A percentile compares a stretch with the other conserved stretches of the same genome.
Conservation (phyloP, 1,140 invertebrate genomes). For the Monochamus saltuarius region DNA sequence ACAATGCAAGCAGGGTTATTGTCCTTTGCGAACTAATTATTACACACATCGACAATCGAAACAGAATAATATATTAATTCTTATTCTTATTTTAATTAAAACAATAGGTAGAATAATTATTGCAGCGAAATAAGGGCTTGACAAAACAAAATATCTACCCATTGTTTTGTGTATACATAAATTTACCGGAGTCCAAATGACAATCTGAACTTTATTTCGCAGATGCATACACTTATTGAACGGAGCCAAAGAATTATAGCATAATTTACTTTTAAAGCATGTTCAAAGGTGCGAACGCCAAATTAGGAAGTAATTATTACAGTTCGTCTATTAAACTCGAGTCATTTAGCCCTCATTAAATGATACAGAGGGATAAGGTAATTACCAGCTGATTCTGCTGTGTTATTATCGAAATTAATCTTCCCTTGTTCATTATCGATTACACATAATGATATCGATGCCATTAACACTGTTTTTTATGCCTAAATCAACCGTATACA, state of each 20-base stretch:
- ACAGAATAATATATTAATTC: slow-evolving; percentile 26
- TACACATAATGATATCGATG: too few relatives aligned
- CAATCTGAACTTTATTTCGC: too few relatives aligned
- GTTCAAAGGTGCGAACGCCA: slow-evolving; percentile 5
- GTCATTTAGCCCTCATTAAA: too few relatives aligned
- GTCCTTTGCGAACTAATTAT: slow-evolving; percentile 24
- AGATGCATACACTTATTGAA: too few relatives aligned
- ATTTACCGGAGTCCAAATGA: slow-evolving; percentile 16
- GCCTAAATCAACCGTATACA: too few relatives aligned
- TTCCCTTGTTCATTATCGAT: too few relatives aligned
- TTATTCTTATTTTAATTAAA: slow-evolving; percentile 27
- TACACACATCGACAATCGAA: slow-evolving; percentile 24
- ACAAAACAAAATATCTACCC: slow-evolving; percentile 22
- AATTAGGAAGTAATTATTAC: slow-evolving; percentile 6
- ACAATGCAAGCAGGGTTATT: slow-evolving; percentile 4
- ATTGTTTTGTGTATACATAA: slow-evolving; percentile 23
- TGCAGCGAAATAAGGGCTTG: slow-evolving; percentile 21
- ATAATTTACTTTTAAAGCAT: too few relatives aligned
- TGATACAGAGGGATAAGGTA: too few relatives aligned
- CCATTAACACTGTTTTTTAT: too few relatives aligned
- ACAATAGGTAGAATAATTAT: slow-evolving; percentile 23
- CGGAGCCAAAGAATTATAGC: too few relatives aligned
- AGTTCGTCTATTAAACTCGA: slow-evolving; percentile 14
- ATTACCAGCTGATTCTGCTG: too few relatives aligned
- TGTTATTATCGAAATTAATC: too few relatives aligned